Conservation (phyloP, 37 sponge, comb jelly and placozoan species). For the Corticium candelabrum region DNA sequence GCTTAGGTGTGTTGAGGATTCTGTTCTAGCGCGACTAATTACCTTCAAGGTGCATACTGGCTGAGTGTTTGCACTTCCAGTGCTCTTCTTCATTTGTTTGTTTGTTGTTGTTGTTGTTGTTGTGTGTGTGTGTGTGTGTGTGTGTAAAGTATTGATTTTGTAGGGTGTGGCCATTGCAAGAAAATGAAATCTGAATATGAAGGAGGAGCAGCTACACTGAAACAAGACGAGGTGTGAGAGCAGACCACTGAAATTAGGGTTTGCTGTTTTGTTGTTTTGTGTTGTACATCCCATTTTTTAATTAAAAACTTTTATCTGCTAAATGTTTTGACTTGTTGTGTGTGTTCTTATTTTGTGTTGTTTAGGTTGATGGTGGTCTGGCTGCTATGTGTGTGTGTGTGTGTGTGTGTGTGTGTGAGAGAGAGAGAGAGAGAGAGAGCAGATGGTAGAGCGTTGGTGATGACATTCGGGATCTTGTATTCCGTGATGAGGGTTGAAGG, state of each 20-base stretch:
- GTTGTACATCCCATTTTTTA: too few species aligned
- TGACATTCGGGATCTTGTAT: too few species aligned
- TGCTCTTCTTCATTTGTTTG: neutral
- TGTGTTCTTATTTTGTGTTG: neutral
- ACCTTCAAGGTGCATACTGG: too few species aligned
- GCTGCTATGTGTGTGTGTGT: neutral
- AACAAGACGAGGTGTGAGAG: conserved; percentile 5
- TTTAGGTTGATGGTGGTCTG: too few species aligned
- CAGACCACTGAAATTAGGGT: conserved; percentile 86
- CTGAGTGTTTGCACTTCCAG: too few species aligned
- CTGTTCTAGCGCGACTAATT: too few species aligned
- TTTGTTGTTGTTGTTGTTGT: neutral
- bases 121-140: conserved; percentile 5
- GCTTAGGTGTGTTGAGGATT: too few species aligned
- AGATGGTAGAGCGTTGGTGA: too few species aligned
- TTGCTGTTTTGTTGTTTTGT: too few species aligned
- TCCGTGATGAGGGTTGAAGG: too few species aligned
- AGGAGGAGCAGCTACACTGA: conserved; percentile 42
- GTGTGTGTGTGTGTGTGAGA: neutral
- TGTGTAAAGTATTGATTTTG: neutral
- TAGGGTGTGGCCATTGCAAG: conserved; percentile 91
- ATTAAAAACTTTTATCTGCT: too few species aligned
- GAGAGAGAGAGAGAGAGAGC: neutral
- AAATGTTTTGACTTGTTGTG: too few species aligned
- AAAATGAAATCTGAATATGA: conserved; percentile 74